Conservation (phyloP, 2,888 invertebrate genomes). For the Rutpela maculata region DNA sequence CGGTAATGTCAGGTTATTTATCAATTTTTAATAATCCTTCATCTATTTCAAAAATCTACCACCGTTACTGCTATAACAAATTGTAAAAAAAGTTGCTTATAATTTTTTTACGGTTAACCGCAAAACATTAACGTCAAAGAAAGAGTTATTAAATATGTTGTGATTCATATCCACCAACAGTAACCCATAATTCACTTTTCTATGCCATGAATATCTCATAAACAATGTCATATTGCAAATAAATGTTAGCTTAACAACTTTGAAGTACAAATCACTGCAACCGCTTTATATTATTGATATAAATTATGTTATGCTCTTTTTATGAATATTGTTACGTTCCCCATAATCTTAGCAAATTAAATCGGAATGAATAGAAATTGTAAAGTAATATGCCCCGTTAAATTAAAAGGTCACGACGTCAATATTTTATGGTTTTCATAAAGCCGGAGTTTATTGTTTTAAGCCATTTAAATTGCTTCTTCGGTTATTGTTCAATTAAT, state of each 20-base stretch:
- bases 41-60: background rate
- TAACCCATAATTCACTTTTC: constrained; percentile 44
- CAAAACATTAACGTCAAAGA: constrained; percentile 15
- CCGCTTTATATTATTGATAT: constrained; percentile 28
- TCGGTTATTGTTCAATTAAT: too few relatives aligned
- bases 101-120: background rate
- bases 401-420: background rate
- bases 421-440: background rate
- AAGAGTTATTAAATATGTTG: constrained; percentile 16
- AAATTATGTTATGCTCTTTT: constrained; percentile 24
- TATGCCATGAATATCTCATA: constrained; percentile 46
- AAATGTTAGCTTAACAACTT: constrained; percentile 46
- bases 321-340: constrained; percentile 15
- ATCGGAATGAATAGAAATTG: constrained; percentile 10
- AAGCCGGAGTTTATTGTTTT: background rate
- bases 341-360: constrained; percentile 2
- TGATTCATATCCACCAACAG: constrained; percentile 27
- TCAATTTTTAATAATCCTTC: background rate
- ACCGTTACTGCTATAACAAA: background rate
- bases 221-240: constrained; percentile 44
- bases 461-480: too few relatives aligned
- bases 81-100: background rate
- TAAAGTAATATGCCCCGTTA: background rate
- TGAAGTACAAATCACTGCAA: constrained; percentile 37
- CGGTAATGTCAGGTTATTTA: background rate